phyloP scores from a whole-genome alignment of 2,113 vertebrate species.

The Tyrannus savana region DNA sequence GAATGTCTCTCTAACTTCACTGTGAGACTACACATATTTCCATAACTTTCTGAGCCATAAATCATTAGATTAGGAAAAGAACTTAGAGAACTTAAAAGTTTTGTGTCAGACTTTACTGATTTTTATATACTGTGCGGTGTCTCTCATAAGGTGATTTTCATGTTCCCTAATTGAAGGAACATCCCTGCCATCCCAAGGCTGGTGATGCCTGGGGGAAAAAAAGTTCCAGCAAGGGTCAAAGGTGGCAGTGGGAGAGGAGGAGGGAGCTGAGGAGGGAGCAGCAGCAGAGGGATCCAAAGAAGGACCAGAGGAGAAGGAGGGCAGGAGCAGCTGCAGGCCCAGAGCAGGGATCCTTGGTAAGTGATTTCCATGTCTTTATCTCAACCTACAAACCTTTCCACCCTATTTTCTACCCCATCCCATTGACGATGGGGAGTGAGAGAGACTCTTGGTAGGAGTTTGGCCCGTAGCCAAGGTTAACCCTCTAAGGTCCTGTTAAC shows the following conservation, averaged over 20 bases:
- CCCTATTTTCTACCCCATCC: accelerated
- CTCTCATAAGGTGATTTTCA: background rate
- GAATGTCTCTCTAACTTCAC: background rate
- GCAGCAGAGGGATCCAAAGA: background rate
- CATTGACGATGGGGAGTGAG: background rate
- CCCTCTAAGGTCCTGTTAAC: background rate
- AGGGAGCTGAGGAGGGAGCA: background rate
- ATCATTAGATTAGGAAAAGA: background rate
- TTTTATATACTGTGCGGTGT: background rate
- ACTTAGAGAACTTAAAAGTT: background rate
- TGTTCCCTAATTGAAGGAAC: background rate
- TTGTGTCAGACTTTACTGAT: background rate
- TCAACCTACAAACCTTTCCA: background rate
- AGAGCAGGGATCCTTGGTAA: background rate
- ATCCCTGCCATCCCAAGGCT: background rate
- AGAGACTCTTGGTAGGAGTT: background rate
- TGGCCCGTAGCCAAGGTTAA: background rate
- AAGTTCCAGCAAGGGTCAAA: background rate
- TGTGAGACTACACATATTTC: background rate
- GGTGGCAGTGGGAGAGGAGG: background rate
- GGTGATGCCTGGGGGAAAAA: accelerated
- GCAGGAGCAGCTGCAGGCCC: background rate
- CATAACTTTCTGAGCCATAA: background rate
- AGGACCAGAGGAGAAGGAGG: background rate
- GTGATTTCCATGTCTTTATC: background rate